Percentiles rank a stretch among this genome's conserved stretches.
These are phyloP conservation scores for Drosophila leonis DNA, from an alignment of 2,888 invertebrate species.

Conservation along the genomic window DNA sequence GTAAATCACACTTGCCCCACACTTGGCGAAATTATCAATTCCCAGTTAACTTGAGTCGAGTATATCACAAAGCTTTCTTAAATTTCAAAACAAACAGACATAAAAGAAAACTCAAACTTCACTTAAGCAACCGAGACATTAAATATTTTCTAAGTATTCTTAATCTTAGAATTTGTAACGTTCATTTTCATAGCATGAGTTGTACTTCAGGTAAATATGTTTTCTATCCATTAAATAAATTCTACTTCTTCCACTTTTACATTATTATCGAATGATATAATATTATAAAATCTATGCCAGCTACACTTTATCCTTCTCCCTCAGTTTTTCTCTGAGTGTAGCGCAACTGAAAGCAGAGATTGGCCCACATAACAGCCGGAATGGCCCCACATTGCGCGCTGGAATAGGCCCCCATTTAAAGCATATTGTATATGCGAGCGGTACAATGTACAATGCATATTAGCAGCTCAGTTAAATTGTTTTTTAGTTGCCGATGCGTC, in stretches of 20 bases:
- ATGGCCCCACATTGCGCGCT: slow-evolving; percentile 59
- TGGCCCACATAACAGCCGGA: slow-evolving; percentile 17
- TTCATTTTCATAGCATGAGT: background rate
- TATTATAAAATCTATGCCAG: background rate
- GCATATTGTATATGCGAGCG: background rate
- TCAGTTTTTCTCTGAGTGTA: slow-evolving; percentile 2
- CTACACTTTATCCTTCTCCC: background rate
- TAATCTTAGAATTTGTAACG: background rate
- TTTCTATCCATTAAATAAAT: background rate
- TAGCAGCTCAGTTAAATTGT: slow-evolving; percentile 70
- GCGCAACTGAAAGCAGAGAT: background rate
- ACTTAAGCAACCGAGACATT: background rate
- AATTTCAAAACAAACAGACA: no score
- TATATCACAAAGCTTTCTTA: background rate
- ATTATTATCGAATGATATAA: background rate
- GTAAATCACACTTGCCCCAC: slow-evolving; percentile 71
- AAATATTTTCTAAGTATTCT: background rate
- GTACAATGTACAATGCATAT: slow-evolving; percentile 58
- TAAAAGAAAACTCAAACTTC: background rate
- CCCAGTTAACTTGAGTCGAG: no score
- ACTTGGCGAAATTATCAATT: background rate
- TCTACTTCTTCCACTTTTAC: no score
- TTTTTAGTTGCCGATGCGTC: slow-evolving; percentile 68
- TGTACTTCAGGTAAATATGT: background rate
- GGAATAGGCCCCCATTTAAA: slow-evolving; percentile 24